phyloP scores from a whole-genome alignment of 2,113 vertebrate genomes.

The Jacana jacana region DNA sequence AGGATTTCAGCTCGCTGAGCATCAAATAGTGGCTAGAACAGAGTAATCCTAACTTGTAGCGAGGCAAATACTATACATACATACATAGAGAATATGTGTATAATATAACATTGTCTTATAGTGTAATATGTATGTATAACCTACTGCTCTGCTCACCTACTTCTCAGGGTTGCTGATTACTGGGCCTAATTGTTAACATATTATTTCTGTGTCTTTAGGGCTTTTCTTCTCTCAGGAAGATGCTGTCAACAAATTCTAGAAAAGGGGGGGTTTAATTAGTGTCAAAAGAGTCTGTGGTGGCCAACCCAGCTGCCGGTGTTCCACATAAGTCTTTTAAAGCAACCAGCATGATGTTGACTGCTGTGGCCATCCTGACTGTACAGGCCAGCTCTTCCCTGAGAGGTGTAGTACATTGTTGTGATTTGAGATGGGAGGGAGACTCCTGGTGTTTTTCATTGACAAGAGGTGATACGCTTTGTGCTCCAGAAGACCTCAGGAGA shows the following conservation, averaged over 20 bases:
- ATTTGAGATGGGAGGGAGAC: background rate
- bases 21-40: background rate
- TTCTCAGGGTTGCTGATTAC: background rate
- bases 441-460: background rate
- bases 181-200: background rate
- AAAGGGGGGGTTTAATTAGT: background rate
- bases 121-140: background rate
- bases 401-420: background rate
- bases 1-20: background rate
- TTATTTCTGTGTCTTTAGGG: background rate
- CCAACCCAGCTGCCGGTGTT: background rate
- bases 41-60: background rate
- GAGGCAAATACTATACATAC: background rate
- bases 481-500: background rate
- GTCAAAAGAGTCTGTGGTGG: background rate
- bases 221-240: background rate
- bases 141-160: background rate
- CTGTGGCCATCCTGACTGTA: background rate
- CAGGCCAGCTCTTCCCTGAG: background rate
- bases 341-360: background rate
- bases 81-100: background rate
- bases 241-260: background rate
- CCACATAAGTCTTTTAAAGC: background rate
- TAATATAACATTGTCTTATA: background rate
- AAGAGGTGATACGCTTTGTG: fast-evolving